Percentiles rank a stretch among this genome's conserved stretches.
Conservation (phyloP, 2,113 vertebrate genomes). For the Narcine bancroftii region DNA sequence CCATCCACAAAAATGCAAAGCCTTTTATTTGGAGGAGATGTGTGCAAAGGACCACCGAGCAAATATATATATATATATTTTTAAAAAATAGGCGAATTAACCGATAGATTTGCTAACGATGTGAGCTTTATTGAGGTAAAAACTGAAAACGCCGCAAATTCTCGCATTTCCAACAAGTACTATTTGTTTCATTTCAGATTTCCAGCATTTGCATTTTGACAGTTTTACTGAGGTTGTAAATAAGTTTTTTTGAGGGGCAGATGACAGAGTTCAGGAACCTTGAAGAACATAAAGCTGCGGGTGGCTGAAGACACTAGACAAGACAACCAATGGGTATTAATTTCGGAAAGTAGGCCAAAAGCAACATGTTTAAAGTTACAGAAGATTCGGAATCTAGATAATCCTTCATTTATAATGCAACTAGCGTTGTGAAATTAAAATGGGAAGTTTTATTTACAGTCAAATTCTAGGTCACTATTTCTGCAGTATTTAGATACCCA, state of each 20-base stretch:
- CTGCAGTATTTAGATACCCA: neutral
- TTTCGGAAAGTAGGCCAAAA: neutral
- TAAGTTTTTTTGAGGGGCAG: no score
- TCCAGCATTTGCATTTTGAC: no score
- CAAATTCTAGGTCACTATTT: neutral
- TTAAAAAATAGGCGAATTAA: neutral
- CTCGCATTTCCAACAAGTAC: no score
- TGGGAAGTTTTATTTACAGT: neutral
- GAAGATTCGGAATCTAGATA: no score
- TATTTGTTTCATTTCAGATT: no score
- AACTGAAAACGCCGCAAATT: no score
- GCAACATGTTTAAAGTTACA: neutral
- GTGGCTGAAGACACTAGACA: neutral
- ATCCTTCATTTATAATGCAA: no score
- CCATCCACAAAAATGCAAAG: neutral
- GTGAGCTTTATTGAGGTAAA: neutral
- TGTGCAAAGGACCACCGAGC: neutral
- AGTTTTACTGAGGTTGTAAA: no score
- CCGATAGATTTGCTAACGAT: neutral
- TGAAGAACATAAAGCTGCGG: neutral
- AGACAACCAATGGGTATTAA: neutral
- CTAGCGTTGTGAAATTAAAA: neutral
- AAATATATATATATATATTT: no score
- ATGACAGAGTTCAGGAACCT: neutral
- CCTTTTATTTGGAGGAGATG: neutral